A percentile compares a stretch with the other conserved stretches of the same genome.
Conservation (phyloP, 2,797 vertebrate species). For the Tadarida brasiliensis region DNA sequence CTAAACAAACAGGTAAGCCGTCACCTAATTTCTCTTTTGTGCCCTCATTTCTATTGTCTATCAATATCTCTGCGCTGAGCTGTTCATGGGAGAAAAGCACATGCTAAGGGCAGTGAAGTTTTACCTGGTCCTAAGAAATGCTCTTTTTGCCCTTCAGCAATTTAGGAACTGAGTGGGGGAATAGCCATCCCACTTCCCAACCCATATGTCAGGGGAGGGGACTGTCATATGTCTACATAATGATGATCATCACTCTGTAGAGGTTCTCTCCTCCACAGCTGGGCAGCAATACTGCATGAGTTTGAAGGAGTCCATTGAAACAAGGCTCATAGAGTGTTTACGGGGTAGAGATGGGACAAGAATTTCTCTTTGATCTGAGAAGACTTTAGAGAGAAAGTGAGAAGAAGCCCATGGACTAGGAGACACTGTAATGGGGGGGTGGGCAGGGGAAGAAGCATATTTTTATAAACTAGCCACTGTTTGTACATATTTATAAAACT, state of each 20-base stretch:
- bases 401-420: not conserved
- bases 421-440: not conserved
- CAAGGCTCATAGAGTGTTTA: not conserved
- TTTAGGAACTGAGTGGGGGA: conserved; percentile 53
- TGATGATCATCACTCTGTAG: conserved; percentile 33
- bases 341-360: not conserved
- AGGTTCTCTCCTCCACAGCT: conserved; percentile 23
- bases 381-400: not conserved
- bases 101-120: not conserved
- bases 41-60: not conserved
- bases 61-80: not conserved
- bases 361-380: not conserved
- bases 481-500: not conserved
- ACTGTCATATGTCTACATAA: conserved; percentile 57
- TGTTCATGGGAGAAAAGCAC: not conserved
- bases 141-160: conserved; percentile 72
- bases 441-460: not conserved
- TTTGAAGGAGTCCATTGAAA: not conserved
- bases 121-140: conserved; percentile 34
- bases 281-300: not conserved
- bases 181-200: conserved; percentile 70
- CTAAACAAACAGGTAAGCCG: not conserved
- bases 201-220: conserved; percentile 65
- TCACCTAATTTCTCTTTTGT: not conserved
- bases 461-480: not conserved